Conservation (phyloP, 2,888 invertebrate genomes). For the Dinocampus coccinellae region DNA sequence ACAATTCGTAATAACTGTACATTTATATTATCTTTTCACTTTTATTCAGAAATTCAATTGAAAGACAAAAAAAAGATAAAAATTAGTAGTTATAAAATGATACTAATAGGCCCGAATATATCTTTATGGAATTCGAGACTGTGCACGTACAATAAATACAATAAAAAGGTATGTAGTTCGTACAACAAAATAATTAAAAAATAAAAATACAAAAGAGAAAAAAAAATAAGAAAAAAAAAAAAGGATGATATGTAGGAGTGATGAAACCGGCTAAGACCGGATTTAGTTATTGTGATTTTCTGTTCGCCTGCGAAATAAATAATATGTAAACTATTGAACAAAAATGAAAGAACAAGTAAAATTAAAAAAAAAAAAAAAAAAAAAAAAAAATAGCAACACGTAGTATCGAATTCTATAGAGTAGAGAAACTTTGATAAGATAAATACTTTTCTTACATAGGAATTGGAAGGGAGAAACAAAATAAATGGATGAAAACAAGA, state of each 20-base stretch:
- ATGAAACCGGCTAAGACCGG: conserved; percentile 1
- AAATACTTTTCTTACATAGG: conserved; percentile 18
- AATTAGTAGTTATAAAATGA: conserved; percentile 7
- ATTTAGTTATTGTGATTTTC: conserved; percentile 27
- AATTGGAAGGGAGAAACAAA: background rate
- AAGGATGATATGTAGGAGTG: background rate
- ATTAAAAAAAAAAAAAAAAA: background rate
- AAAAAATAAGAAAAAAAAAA: conserved; percentile 8
- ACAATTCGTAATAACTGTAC: background rate
- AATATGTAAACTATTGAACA: conserved; percentile 23
- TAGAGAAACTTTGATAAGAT: conserved; percentile 2
- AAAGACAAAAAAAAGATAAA: conserved; percentile 6
- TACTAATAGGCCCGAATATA: conserved; percentile 18
- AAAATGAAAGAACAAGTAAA: conserved; percentile 1
- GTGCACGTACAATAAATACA: conserved; percentile 38
- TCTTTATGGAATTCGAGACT: conserved; percentile 35
- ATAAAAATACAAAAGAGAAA: conserved; percentile 1
- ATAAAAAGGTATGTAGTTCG: conserved; percentile 20
- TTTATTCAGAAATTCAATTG: background rate
- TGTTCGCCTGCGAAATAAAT: conserved; percentile 29
- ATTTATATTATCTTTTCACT: background rate
- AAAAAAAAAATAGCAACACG: conserved; percentile 2
- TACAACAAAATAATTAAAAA: conserved; percentile 18
- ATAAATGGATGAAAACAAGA: conserved; percentile 16
- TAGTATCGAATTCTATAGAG: conserved; percentile 8